Evolutionary conservation across 2,888 invertebrate genomes (phyloP).

Genomic region (Conistra vaccinii): DNA sequence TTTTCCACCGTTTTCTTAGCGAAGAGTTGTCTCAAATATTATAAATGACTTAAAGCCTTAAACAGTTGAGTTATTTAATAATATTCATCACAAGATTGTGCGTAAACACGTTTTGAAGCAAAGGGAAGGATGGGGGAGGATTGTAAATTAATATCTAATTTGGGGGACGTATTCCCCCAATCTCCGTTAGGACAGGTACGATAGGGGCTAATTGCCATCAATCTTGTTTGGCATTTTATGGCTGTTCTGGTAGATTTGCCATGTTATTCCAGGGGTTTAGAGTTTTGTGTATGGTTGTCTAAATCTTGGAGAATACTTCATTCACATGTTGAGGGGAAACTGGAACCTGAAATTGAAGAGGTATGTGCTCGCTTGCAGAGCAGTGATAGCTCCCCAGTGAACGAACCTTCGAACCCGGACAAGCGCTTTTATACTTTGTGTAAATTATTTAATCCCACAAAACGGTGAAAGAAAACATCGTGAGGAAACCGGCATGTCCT

Average conservation of each 20-base stretch:
- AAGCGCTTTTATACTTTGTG: no score
- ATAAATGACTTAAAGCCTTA: slow-evolving; percentile 69
- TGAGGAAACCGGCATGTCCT: no score
- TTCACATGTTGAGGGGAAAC: slow-evolving; percentile 8
- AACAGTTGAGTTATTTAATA: slow-evolving; percentile 79
- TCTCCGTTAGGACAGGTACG: slow-evolving; percentile 67
- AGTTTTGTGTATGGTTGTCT: slow-evolving; percentile 19
- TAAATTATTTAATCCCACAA: no score
- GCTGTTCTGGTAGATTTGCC: slow-evolving; percentile 50
- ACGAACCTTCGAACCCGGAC: no score
- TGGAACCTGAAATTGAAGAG: not conserved
- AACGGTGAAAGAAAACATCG: no score
- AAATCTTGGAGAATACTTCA: slow-evolving; percentile 6
- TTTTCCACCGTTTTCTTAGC: not conserved
- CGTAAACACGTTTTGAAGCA: slow-evolving; percentile 73
- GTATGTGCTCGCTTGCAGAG: not conserved
- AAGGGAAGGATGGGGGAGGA: slow-evolving; percentile 68
- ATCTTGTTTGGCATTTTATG: slow-evolving; percentile 64
- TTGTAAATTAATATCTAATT: slow-evolving; percentile 89
- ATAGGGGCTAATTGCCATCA: slow-evolving; percentile 59
- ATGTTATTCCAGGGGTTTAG: slow-evolving; percentile 27
- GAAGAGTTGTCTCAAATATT: slow-evolving; percentile 45
- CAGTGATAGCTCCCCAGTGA: no score
- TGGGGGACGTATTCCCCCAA: slow-evolving; percentile 80
- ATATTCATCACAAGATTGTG: slow-evolving; percentile 78